A percentile compares a stretch with the other conserved stretches of the same genome.
Conservation (phyloP, 2,888 invertebrate species). For the Drosophila antonietae region DNA sequence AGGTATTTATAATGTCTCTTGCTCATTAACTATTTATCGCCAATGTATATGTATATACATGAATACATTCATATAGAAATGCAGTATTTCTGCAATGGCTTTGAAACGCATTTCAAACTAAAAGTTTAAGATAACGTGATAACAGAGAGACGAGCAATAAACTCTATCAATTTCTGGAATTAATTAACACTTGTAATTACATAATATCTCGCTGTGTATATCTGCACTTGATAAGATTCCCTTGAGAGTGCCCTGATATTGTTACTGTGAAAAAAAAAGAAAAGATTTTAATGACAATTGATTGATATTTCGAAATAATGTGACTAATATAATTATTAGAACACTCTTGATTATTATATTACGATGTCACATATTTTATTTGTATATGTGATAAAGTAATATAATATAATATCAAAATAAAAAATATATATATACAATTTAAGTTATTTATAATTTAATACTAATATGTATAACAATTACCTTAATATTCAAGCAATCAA, state of each 20-base stretch:
- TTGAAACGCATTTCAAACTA: background rate
- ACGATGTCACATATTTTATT: background rate
- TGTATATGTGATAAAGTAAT: too few relatives aligned
- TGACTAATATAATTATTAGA: background rate
- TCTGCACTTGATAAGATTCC: background rate
- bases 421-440: background rate
- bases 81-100: too few relatives aligned
- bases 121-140: background rate
- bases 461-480: background rate
- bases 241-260: too few relatives aligned
- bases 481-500: background rate
- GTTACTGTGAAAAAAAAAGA: too few relatives aligned
- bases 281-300: too few relatives aligned
- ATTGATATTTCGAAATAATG: background rate
- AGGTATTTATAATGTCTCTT: background rate
- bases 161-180: background rate
- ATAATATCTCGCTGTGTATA: background rate
- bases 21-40: background rate
- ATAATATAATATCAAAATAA: background rate
- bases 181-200: background rate
- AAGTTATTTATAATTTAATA: too few relatives aligned
- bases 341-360: background rate
- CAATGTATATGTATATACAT: too few relatives aligned
- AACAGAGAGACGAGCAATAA: background rate
- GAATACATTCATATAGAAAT: too few relatives aligned